These are phyloP conservation scores for Holacanthella duospinosa DNA, from an alignment of 2,888 invertebrate genomes.

Conservation along the genomic window DNA sequence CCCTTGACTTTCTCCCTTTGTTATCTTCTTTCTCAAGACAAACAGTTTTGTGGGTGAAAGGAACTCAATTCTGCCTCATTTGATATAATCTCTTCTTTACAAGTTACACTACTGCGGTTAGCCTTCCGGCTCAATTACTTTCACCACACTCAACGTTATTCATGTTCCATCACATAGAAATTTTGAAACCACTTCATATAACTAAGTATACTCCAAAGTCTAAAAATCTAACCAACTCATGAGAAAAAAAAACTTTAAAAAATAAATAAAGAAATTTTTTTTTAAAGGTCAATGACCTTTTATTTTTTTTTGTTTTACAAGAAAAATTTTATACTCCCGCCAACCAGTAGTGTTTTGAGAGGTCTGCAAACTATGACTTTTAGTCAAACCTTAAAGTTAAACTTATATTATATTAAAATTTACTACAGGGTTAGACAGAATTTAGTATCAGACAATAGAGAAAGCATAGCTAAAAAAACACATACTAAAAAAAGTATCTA, in stretches of 20 bases:
- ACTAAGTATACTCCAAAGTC: background rate
- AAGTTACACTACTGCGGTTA: background rate
- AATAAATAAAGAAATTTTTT: background rate
- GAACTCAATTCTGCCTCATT: slow-evolving; percentile 5
- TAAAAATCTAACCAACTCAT: background rate
- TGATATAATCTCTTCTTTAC: background rate
- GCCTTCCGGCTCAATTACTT: background rate
- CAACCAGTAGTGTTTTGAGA: too few relatives aligned
- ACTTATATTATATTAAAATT: too few relatives aligned
- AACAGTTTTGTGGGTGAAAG: slow-evolving; percentile 1
- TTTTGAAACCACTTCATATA: background rate
- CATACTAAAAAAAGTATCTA: too few relatives aligned
- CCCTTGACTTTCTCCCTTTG: slow-evolving; percentile 2
- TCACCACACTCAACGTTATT: too few relatives aligned
- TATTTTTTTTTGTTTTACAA: background rate
- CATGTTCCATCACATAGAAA: background rate
- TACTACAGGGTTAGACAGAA: too few relatives aligned
- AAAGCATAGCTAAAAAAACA: too few relatives aligned
- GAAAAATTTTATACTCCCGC: too few relatives aligned
- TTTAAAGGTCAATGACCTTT: background rate
- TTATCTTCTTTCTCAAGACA: background rate
- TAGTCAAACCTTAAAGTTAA: too few relatives aligned
- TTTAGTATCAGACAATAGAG: too few relatives aligned
- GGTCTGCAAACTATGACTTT: too few relatives aligned
- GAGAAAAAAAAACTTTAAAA: background rate